These are phyloP conservation scores for Actenoides lindsayi DNA, from an alignment of 2,113 vertebrate species.

Conservation along the genomic window DNA sequence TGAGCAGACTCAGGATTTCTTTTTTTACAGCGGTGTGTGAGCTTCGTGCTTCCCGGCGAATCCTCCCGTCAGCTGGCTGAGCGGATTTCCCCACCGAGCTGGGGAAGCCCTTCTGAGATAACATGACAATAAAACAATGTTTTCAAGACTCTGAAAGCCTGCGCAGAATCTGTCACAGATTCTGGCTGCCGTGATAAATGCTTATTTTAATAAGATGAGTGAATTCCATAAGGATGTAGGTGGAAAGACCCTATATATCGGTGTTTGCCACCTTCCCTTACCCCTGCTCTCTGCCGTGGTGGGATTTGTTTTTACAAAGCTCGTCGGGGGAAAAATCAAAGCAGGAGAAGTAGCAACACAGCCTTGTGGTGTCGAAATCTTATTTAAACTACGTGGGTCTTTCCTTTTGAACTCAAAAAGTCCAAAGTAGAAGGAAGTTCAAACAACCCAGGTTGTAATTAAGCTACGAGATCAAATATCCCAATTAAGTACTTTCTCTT, in stretches of 20 bases:
- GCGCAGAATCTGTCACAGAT: background rate
- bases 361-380: background rate
- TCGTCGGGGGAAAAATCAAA: background rate
- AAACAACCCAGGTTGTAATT: no score
- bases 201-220: background rate
- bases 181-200: background rate
- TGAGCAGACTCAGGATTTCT: background rate
- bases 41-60: background rate
- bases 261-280: background rate
- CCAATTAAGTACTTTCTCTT: background rate
- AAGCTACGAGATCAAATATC: background rate
- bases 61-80: background rate
- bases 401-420: background rate
- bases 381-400: background rate
- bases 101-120: background rate
- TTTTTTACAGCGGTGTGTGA: background rate
- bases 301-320: background rate
- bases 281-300: rapidly evolving
- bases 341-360: background rate
- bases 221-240: background rate
- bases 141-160: background rate
- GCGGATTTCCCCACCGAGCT: background rate
- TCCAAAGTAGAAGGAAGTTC: background rate
- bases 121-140: background rate
- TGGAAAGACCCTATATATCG: rapidly evolving